These are phyloP conservation scores for Melopsittacus undulatus DNA, from an alignment of 2,797 vertebrate species.

Conservation along the genomic window DNA sequence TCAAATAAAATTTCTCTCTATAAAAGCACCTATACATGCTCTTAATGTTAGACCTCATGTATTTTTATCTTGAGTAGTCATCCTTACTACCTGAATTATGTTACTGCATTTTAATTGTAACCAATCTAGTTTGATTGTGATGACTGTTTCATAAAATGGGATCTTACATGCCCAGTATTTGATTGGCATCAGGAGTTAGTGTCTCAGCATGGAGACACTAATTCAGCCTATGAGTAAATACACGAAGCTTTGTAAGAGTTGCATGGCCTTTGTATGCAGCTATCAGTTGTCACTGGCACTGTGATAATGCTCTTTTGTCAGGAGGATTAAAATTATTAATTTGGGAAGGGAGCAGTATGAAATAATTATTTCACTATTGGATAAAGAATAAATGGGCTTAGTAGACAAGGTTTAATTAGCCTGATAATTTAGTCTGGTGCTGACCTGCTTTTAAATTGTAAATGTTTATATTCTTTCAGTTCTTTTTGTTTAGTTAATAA, in stretches of 20 bases:
- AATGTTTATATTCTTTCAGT: neutral
- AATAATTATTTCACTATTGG: neutral
- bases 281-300: neutral
- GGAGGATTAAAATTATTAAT: neutral
- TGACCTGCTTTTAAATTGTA: neutral
- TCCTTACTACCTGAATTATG: neutral
- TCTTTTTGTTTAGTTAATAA: neutral
- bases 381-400: neutral
- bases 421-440: neutral
- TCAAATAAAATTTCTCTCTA: neutral
- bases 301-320: neutral
- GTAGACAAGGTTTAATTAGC: neutral
- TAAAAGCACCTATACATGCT: neutral
- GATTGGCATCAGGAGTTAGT: neutral
- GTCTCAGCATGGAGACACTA: neutral
- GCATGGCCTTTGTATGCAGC: fast-evolving
- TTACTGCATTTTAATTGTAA: neutral
- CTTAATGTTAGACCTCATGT: neutral
- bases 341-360: neutral
- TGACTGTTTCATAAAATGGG: neutral
- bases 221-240: neutral
- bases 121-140: neutral
- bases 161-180: neutral
- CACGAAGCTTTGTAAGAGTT: neutral
- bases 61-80: neutral